Evolutionary conservation across 2,113 vertebrate species (phyloP).

Genomic region (Fukomys damarensis): DNA sequence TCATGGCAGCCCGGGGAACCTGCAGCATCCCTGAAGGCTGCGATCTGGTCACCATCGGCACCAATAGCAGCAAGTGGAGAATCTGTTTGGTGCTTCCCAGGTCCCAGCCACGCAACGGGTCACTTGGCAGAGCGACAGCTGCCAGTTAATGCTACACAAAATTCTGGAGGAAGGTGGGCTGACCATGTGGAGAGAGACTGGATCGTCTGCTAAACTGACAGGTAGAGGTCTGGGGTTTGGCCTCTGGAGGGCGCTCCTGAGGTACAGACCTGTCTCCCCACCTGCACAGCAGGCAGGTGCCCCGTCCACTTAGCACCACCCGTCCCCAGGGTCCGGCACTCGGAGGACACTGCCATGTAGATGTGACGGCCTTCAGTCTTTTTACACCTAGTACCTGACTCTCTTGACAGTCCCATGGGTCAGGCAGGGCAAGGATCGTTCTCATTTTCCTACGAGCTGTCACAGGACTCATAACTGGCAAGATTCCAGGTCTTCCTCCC

Average conservation of each 20-base stretch:
- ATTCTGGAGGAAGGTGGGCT: background rate
- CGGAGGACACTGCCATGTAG: background rate
- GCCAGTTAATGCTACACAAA: background rate
- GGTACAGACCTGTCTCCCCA: background rate
- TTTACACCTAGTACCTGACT: background rate
- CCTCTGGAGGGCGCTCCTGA: background rate
- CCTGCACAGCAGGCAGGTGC: no score
- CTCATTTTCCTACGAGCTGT: background rate
- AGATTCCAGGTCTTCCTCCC: background rate
- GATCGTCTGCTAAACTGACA: background rate
- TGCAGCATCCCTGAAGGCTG: background rate
- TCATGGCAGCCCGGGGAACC: background rate
- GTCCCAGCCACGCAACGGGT: background rate
- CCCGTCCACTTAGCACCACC: background rate
- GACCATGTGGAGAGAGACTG: background rate
- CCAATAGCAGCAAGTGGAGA: background rate
- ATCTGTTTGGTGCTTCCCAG: background rate
- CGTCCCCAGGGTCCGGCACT: background rate
- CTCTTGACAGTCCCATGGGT: background rate
- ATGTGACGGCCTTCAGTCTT: background rate
- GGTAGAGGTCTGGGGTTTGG: background rate
- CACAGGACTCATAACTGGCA: background rate
- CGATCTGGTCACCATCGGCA: background rate
- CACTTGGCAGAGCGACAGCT: background rate
- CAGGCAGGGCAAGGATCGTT: background rate